These are phyloP conservation scores for Typhlichthys eigenmanni DNA, from an alignment of 2,797 vertebrate species.

Conservation along the genomic window DNA sequence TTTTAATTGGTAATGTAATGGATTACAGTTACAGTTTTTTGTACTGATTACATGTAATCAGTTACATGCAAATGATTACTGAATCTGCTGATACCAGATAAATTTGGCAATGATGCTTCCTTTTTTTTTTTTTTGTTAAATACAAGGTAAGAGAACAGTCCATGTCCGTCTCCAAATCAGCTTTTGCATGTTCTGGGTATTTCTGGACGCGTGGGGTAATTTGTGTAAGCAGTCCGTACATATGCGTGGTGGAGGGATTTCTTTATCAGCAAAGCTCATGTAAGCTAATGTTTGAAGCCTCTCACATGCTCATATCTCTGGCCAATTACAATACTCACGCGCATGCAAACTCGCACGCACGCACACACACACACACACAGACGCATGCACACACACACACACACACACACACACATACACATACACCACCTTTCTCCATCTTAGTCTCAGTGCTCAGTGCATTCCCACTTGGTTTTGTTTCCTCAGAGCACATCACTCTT, in stretches of 20 bases:
- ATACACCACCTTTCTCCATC: not conserved
- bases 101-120: too few relatives aligned
- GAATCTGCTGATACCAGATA: too few relatives aligned
- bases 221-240: conserved; percentile 35
- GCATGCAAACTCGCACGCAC: conserved; percentile 10
- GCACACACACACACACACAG: conserved; percentile 7
- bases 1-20: too few relatives aligned
- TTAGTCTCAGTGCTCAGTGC: conserved; percentile 43
- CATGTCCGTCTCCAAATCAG: conserved; percentile 6
- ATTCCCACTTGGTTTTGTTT: conserved; percentile 43
- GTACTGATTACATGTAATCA: too few relatives aligned
- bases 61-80: too few relatives aligned
- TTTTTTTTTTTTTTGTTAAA: not conserved
- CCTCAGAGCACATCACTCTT: conserved; percentile 45
- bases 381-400: conserved; percentile 7
- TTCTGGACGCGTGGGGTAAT: conserved; percentile 43
- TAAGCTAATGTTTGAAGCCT: conserved; percentile 36
- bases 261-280: conserved; percentile 34
- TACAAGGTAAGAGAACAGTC: conserved; percentile 14
- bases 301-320: too few relatives aligned
- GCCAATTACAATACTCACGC: too few relatives aligned
- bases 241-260: conserved; percentile 36
- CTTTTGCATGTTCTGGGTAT: conserved; percentile 26
- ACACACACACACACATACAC: conserved; percentile 4
- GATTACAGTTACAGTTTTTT: too few relatives aligned